Evolutionary conservation across 2,888 invertebrate species (phyloP).

Genomic region (Scotopteryx bipunctaria): DNA sequence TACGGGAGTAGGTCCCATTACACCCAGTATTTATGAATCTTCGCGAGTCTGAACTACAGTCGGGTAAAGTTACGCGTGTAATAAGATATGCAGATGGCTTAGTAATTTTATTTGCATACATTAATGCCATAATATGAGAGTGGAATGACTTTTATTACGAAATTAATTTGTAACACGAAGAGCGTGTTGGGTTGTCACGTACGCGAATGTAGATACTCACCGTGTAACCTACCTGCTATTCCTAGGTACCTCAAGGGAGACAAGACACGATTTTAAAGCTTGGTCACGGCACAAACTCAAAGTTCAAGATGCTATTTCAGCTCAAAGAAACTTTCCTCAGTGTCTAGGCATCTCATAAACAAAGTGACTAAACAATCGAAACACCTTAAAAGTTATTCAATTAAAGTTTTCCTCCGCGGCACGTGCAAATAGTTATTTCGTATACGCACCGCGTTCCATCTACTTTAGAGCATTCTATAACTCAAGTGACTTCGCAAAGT

Average conservation of each 20-base stretch:
- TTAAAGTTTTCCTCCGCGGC: conserved; percentile 30
- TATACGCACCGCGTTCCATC: conserved; percentile 33
- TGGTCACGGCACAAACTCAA: background rate
- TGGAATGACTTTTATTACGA: conserved; percentile 20
- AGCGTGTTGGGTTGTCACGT: conserved; percentile 4
- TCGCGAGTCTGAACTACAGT: conserved; percentile 9
- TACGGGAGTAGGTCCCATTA: too few species aligned
- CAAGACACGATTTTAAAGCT: background rate
- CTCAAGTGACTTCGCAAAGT: conserved; percentile 52
- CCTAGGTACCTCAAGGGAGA: background rate
- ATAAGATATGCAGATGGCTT: conserved; percentile 22
- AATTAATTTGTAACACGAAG: conserved; percentile 25
- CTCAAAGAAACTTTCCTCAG: conserved; percentile 8
- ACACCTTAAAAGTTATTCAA: conserved; percentile 28
- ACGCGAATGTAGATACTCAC: background rate
- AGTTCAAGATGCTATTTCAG: conserved; percentile 11
- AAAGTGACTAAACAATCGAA: conserved; percentile 21
- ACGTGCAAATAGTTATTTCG: conserved; percentile 29
- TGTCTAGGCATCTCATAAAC: conserved; percentile 14
- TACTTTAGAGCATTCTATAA: conserved; percentile 48
- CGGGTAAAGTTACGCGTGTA: conserved; percentile 14
- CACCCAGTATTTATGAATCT: background rate
- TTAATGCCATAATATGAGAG: conserved; percentile 15
- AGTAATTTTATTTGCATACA: conserved; percentile 31
- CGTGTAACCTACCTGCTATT: background rate